Conservation (phyloP, 2,888 invertebrate genomes). For the Caenorhabditis sp. region DNA sequence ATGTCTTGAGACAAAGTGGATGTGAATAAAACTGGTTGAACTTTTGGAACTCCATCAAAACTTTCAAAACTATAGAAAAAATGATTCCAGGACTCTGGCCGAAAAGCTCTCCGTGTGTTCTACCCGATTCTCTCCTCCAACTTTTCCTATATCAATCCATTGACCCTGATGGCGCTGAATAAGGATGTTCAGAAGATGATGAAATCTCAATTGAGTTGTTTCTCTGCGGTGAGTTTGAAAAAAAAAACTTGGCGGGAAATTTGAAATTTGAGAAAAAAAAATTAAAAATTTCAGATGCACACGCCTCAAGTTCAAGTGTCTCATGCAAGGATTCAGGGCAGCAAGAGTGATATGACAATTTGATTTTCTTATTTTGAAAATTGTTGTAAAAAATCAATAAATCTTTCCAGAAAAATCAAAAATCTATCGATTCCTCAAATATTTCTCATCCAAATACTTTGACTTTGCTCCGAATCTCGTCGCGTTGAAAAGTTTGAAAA, state of each 20-base stretch:
- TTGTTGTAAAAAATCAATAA: no score
- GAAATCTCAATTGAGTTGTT: not conserved
- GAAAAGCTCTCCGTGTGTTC: conserved; percentile 37
- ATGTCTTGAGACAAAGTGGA: no score
- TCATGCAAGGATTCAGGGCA: not conserved
- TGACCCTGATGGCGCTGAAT: conserved; percentile 33
- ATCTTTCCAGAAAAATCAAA: no score
- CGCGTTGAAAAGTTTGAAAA: no score
- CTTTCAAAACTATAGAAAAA: no score
- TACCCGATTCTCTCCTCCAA: conserved; percentile 42
- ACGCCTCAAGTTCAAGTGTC: not conserved
- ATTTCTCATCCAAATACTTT: no score
- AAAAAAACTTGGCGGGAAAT: not conserved
- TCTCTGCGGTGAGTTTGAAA: not conserved
- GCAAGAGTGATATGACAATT: not conserved
- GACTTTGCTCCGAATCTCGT: no score
- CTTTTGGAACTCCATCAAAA: not conserved
- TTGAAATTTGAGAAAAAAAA: not conserved
- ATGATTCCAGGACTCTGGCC: conserved; percentile 34
- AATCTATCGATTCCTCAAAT: no score
- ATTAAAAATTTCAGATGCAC: not conserved
- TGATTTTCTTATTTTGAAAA: no score
- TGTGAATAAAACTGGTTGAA: no score
- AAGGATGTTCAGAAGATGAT: conserved; percentile 17
- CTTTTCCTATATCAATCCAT: conserved; percentile 50